These are phyloP conservation scores for Atethmia centrago DNA, from an alignment of 2,888 invertebrate genomes.

Conservation along the genomic window DNA sequence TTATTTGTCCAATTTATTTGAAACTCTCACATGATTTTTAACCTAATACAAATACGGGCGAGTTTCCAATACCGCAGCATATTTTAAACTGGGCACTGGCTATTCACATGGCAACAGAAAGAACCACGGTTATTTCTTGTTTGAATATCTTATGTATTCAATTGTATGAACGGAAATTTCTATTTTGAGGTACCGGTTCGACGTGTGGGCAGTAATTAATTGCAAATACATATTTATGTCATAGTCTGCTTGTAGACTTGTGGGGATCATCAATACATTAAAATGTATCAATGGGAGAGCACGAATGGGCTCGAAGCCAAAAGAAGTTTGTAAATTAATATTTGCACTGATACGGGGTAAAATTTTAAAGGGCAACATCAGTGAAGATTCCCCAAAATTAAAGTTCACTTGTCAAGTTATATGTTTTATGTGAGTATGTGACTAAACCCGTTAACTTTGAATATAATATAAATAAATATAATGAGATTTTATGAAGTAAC, in stretches of 20 bases:
- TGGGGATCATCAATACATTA: background rate
- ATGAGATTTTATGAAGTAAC: background rate
- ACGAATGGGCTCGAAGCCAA: background rate
- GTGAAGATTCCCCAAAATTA: background rate
- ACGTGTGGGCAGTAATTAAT: conserved; percentile 27
- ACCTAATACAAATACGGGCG: conserved; percentile 12
- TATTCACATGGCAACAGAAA: conserved; percentile 46
- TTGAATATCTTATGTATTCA: conserved; percentile 60
- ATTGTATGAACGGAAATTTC: conserved; percentile 52
- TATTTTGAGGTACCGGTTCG: conserved; percentile 35
- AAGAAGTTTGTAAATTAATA: background rate
- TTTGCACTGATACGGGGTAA: conserved; percentile 31
- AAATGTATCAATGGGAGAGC: background rate
- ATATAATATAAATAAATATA: conserved; percentile 1
- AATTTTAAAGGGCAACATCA: conserved; percentile 23
- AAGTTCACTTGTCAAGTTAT: background rate
- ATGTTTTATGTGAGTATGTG: no score
- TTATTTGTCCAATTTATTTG: conserved; percentile 35
- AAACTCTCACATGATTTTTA: conserved; percentile 22
- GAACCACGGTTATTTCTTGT: conserved; percentile 45
- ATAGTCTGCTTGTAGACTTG: background rate
- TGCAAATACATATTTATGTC: conserved; percentile 15
- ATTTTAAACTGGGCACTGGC: conserved; percentile 33
- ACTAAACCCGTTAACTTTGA: conserved; percentile 2
- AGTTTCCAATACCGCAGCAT: conserved; percentile 9